Evolutionary conservation across 2,113 vertebrate genomes (phyloP).

Genomic region (Atrichornis clamosus): DNA sequence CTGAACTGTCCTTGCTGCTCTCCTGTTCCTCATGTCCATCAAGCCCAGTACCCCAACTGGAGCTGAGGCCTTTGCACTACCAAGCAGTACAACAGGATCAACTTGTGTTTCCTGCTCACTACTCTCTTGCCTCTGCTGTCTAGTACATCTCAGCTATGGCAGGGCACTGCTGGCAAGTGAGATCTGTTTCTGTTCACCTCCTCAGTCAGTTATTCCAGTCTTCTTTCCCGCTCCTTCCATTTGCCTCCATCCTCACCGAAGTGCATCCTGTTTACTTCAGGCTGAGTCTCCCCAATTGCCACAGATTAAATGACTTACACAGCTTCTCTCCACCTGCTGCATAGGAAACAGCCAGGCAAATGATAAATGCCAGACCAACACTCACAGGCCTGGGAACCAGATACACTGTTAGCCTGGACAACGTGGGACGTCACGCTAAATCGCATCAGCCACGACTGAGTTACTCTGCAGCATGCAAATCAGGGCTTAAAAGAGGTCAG

Average conservation of each 20-base stretch:
- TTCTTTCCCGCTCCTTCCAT: not conserved
- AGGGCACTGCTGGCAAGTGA: not conserved
- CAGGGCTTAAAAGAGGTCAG: not conserved
- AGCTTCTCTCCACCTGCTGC: conserved; percentile 9
- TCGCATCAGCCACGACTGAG: not conserved
- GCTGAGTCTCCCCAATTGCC: not conserved
- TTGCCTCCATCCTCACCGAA: rapidly evolving
- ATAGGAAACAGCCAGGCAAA: not conserved
- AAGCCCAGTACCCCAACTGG: rapidly evolving
- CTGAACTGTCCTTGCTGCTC: not conserved
- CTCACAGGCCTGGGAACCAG: not conserved
- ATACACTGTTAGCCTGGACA: not conserved
- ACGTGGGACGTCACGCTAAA: not conserved
- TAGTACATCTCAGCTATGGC: not conserved
- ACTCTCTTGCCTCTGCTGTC: not conserved
- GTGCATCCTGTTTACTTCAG: not conserved
- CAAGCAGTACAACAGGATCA: not conserved
- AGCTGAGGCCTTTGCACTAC: not conserved
- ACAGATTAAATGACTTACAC: conserved; percentile 2
- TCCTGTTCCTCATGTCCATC: not conserved
- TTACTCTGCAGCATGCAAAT: not conserved
- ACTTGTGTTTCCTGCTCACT: not conserved
- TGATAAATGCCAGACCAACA: not conserved
- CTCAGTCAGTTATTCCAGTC: not conserved
- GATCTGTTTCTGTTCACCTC: not conserved